Evolutionary conservation across 2,113 vertebrate species (phyloP).

Genomic region (Boleophthalmus pectinirostris): DNA sequence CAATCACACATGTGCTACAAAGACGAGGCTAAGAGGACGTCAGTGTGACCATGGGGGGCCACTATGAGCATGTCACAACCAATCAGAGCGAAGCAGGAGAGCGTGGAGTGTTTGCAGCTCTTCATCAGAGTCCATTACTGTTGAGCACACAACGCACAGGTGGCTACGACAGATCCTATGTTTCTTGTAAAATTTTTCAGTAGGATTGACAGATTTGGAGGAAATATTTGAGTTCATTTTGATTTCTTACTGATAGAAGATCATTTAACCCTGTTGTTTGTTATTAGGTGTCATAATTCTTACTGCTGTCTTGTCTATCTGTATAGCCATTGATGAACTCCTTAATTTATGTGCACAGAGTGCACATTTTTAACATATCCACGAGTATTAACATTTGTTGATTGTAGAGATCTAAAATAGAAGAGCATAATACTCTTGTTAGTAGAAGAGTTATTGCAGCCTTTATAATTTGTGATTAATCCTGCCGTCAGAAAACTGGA

Average conservation of each 20-base stretch:
- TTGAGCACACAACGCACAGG: conserved; percentile 39
- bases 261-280: too few relatives aligned
- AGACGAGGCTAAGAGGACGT: conserved; percentile 53
- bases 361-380: too few relatives aligned
- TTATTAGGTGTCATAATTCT: not conserved
- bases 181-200: not conserved
- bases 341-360: too few relatives aligned
- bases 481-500: too few relatives aligned
- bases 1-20: conserved; percentile 63
- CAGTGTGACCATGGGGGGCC: conserved; percentile 50
- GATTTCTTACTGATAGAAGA: not conserved
- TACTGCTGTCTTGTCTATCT: too few relatives aligned
- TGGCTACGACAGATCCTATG: conserved; percentile 10
- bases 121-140: conserved; percentile 37
- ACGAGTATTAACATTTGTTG: not conserved
- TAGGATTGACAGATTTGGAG: not conserved
- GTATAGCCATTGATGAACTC: too few relatives aligned
- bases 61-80: conserved; percentile 58
- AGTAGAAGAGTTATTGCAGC: too few relatives aligned
- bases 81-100: conserved; percentile 51
- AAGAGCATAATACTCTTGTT: too few relatives aligned
- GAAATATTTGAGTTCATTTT: too few relatives aligned
- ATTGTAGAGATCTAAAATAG: too few relatives aligned
- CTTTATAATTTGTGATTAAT: too few relatives aligned
- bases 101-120: conserved; percentile 44